These are phyloP conservation scores for Formica exsecta DNA, from an alignment of 1,140 invertebrate genomes.

Conservation along the genomic window DNA sequence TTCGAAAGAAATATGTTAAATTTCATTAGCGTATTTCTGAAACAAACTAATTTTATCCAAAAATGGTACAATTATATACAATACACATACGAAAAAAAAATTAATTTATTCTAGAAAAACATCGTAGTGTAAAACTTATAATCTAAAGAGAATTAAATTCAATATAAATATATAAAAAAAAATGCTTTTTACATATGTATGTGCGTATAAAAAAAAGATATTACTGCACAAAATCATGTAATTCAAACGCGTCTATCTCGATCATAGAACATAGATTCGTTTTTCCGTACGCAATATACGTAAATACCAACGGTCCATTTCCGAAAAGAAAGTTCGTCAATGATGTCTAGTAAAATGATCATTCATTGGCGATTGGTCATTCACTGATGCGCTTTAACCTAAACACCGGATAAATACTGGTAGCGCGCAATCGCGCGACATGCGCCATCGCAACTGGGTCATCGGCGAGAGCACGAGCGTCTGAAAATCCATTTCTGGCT, in stretches of 20 bases:
- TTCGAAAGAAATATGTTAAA: neutral
- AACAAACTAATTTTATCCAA: neutral
- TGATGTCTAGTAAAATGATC: conserved; percentile 18
- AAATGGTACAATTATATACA: neutral
- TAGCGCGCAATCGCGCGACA: conserved; percentile 81
- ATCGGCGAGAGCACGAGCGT: conserved; percentile 71
- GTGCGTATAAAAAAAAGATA: neutral
- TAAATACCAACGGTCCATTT: neutral
- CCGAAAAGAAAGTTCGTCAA: neutral
- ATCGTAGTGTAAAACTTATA: neutral
- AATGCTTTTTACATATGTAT: too few species aligned
- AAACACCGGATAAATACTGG: conserved; percentile 77
- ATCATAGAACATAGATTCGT: too few species aligned
- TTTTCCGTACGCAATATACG: neutral
- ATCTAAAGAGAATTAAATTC: neutral
- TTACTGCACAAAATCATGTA: neutral
- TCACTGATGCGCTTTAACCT: conserved; percentile 42
- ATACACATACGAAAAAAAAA: neutral
- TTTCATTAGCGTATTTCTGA: neutral
- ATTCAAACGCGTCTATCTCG: neutral
- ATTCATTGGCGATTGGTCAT: conserved; percentile 55
- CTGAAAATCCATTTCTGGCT: conserved; percentile 81
- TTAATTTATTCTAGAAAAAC: neutral
- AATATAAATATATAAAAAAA: neutral
- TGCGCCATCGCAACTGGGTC: conserved; percentile 84